These are phyloP conservation scores for Micromys minutus DNA, from an alignment of 2,113 vertebrate genomes.

Conservation along the genomic window DNA sequence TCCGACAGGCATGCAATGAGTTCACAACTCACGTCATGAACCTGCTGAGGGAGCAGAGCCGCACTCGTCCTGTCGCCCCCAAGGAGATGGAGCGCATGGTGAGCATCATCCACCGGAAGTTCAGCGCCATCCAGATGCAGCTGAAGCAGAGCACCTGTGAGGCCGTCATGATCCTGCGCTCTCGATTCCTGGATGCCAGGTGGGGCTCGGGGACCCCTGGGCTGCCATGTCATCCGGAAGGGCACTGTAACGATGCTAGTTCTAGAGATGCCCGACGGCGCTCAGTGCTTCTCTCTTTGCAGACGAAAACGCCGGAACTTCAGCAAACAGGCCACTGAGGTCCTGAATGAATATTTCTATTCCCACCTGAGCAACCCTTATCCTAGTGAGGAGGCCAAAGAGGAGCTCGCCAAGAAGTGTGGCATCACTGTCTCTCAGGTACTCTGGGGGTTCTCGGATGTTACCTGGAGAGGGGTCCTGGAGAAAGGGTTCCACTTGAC, in stretches of 20 bases:
- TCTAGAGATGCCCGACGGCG: no score
- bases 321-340: slow-evolving; percentile 95
- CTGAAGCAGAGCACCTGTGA: slow-evolving; percentile 94
- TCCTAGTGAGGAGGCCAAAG: slow-evolving; percentile 95
- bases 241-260: not conserved
- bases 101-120: slow-evolving; percentile 94
- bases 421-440: slow-evolving; percentile 95
- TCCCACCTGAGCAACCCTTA: slow-evolving; percentile 95
- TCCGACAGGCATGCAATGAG: slow-evolving; percentile 90
- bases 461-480: not conserved
- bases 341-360: slow-evolving; percentile 95
- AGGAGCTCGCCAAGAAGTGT: slow-evolving; percentile 93
- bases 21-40: slow-evolving; percentile 96
- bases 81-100: slow-evolving; percentile 96
- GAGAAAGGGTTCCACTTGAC: not conserved
- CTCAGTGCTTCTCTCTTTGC: not conserved
- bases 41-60: slow-evolving; percentile 93
- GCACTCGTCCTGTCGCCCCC: slow-evolving; percentile 92
- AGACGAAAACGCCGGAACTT: slow-evolving; percentile 95
- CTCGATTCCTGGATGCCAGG: slow-evolving; percentile 94
- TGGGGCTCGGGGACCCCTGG: slow-evolving; percentile 53
- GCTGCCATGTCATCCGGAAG: fast-evolving
- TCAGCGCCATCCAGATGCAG: slow-evolving; percentile 95
- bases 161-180: slow-evolving; percentile 94
- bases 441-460: not conserved